Percentiles rank a stretch among this genome's conserved stretches.
Conservation (phyloP, 2,113 vertebrate species). For the Pterocles gutturalis region DNA sequence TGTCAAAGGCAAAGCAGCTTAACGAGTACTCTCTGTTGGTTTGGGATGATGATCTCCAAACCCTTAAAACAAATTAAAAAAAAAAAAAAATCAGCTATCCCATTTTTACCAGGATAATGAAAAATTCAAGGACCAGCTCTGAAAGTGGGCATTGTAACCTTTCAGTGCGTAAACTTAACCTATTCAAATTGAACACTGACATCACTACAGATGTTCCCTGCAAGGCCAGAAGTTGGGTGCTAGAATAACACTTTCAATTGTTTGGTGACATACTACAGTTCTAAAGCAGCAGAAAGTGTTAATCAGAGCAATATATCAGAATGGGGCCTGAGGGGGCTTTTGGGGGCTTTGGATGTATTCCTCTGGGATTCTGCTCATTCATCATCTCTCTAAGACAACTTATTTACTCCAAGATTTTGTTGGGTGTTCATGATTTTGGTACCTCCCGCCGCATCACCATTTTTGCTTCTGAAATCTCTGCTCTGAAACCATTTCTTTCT, state of each 20-base stretch:
- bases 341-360: background rate
- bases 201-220: background rate
- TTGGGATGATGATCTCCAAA: background rate
- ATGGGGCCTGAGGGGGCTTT: fast-evolving
- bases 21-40: background rate
- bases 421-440: background rate
- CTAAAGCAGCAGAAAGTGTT: background rate
- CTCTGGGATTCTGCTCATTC: background rate
- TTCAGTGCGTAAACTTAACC: background rate
- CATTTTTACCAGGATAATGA: background rate
- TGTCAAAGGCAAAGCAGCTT: slow-evolving; percentile 26
- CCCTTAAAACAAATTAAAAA: background rate
- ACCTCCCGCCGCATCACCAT: background rate
- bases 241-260: background rate
- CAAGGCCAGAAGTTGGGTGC: background rate
- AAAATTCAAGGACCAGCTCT: background rate
- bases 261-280: background rate
- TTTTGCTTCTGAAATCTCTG: background rate
- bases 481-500: slow-evolving; percentile 18
- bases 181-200: background rate
- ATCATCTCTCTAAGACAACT: background rate
- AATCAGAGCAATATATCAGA: background rate
- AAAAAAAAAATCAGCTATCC: background rate
- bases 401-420: background rate
- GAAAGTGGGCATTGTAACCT: background rate